Base-by-base conservation (phyloP, 2,888 invertebrate species). In the Drosophila suboccidentalis region DNA sequence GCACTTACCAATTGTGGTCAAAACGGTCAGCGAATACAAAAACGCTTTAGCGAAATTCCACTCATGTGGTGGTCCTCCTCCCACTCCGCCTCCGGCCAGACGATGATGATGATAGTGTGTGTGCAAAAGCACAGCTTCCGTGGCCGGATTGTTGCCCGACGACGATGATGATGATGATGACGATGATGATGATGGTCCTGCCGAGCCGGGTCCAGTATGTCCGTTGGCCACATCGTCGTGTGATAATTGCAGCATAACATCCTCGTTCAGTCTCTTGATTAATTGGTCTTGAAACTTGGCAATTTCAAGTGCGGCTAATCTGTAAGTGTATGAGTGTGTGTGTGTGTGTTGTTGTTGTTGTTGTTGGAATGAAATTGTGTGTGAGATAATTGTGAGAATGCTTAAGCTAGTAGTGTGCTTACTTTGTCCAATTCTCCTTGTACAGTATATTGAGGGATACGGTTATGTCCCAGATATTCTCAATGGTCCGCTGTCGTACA, bases 1-100 rank as follows among this genome's bases (percentile, higher is more conserved):
- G 72, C 77, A 94, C 96, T 95, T 92, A 97, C 97, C 97, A 92
- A 97, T 97, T 71, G 97, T 98, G 54, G 98, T 98, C 87, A 98
- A 94, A 78, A 98, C 97, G 39, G 98, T 98, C 82, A 98, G 94
- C 22, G 98, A 98, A 93, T 98, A 98, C 87, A 98, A 95, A 93
- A 98, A 98, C 60, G 98, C 97, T 90, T 96, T 95, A 61, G 97
- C 97, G 92, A 97, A 96, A 92, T 96, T 97, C 97, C 97, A 97
- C 92, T 97, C 97, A 61, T 91, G 88, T 34, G 87, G 88, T 32
- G 87, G 81, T n/a, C 84, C 87, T 17, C 71, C 78, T 17, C 71
- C 78, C 54, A 50, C 64, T 39, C 61, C 80, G 58, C 78, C 81
- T 36, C 68, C 77, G 41, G 61, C 81, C 54, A 73, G 79, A 51